phyloP scores from a whole-genome alignment of 2,797 vertebrate species.

The Ctenosaura bakeri region DNA sequence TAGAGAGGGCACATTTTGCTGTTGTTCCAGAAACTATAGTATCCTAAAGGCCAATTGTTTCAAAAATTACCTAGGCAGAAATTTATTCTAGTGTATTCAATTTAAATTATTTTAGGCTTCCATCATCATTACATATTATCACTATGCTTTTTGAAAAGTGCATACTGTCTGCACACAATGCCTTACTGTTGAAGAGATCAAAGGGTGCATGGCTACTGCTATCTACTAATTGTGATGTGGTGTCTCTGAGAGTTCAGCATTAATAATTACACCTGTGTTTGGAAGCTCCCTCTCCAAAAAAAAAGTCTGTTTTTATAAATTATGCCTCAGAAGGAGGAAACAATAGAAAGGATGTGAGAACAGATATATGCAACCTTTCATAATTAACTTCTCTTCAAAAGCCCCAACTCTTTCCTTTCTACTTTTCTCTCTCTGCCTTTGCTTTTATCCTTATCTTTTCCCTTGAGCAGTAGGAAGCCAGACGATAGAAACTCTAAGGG shows the following conservation, averaged over 20 bases:
- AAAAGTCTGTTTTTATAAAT: background rate
- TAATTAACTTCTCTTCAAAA: background rate
- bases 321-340: background rate
- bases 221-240: background rate
- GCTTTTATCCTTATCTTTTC: background rate
- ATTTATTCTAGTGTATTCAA: background rate
- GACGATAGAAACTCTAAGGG: background rate
- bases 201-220: background rate
- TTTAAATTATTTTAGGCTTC: background rate
- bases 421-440: no score
- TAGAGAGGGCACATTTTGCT: background rate
- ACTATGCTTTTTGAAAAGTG: background rate
- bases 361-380: background rate
- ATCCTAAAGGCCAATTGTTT: background rate
- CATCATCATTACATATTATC: background rate
- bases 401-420: no score
- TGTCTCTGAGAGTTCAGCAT: background rate
- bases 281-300: background rate
- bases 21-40: background rate
- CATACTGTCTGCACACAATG: background rate
- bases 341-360: background rate
- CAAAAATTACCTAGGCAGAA: background rate
- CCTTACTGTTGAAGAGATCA: no score
- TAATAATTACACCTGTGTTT: background rate
- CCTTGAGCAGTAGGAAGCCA: background rate